Conservation (phyloP, 1,140 invertebrate species). For the Bombyx mandarina region DNA sequence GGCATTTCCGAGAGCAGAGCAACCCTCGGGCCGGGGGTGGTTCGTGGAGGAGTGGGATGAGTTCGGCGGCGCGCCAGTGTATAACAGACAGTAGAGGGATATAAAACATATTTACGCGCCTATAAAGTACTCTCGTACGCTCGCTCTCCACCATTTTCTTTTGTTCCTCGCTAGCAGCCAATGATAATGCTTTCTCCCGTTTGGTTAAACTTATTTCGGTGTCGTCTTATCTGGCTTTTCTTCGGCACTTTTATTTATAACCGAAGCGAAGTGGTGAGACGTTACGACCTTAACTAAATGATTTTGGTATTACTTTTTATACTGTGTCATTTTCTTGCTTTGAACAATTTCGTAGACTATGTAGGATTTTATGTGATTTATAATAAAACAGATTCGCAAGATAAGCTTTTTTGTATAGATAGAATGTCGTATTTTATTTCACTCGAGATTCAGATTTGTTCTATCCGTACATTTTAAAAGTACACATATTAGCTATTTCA, state of each 20-base stretch:
- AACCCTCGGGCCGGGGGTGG: conserved; percentile 47
- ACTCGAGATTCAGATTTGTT: no score
- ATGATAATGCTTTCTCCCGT: conserved; percentile 68
- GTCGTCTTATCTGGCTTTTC: conserved; percentile 64
- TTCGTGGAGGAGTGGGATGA: conserved; percentile 15
- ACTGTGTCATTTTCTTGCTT: no score
- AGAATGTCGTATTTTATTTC: no score
- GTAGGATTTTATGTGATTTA: no score
- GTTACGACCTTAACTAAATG: conserved; percentile 49
- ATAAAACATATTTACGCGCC: conserved; percentile 71
- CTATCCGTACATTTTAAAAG: no score
- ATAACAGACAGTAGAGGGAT: conserved; percentile 69
- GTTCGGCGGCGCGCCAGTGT: conserved; percentile 56
- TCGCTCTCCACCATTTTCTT: conserved; percentile 67
- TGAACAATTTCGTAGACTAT: no score
- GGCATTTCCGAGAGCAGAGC: conserved; percentile 67
- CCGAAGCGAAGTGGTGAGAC: conserved; percentile 44
- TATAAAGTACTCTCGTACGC: conserved; percentile 70
- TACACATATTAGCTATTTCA: no score
- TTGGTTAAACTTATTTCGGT: conserved; percentile 68
- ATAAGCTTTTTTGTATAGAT: no score
- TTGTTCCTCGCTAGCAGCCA: conserved; percentile 65
- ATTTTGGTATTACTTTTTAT: conserved; percentile 28
- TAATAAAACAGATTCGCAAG: no score
- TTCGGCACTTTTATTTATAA: conserved; percentile 62